Conservation (phyloP, 2,113 vertebrate genomes). For the Oryzias javanicus region DNA sequence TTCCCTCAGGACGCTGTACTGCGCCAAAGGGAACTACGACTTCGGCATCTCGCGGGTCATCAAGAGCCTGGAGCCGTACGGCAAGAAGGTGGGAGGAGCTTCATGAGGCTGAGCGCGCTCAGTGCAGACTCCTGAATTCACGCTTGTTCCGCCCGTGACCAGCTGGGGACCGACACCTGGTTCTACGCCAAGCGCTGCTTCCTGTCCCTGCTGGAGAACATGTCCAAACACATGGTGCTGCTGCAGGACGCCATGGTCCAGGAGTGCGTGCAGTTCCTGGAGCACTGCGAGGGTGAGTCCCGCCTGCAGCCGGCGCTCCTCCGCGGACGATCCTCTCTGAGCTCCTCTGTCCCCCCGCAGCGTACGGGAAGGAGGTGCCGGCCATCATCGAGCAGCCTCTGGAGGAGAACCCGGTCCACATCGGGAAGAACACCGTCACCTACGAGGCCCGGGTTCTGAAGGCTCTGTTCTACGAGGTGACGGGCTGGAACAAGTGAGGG, state of each 20-base stretch:
- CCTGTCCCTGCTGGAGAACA: constrained; percentile 94
- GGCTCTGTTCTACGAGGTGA: constrained; percentile 89
- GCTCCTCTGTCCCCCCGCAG: constrained; percentile 29
- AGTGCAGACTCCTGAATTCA: too few species aligned
- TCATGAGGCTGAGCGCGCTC: too few species aligned
- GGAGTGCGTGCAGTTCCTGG: constrained; percentile 92
- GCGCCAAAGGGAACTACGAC: constrained; percentile 95
- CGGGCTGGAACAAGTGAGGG: constrained; percentile 78
- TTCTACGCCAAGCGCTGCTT: constrained; percentile 97
- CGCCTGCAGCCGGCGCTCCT: not conserved
- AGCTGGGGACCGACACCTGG: constrained; percentile 94
- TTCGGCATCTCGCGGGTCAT: constrained; percentile 96
- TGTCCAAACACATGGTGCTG: constrained; percentile 93
- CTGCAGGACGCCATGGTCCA: constrained; percentile 84
- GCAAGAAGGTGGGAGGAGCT: constrained; percentile 82
- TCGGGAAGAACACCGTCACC: constrained; percentile 92
- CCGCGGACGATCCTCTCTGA: not conserved
- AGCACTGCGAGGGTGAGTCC: constrained; percentile 88
- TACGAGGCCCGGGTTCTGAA: constrained; percentile 91
- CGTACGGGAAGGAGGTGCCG: constrained; percentile 84
- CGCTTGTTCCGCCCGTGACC: not conserved
- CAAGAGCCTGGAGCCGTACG: constrained; percentile 95
- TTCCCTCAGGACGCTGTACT: constrained; percentile 85
- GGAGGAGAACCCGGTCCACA: constrained; percentile 85
- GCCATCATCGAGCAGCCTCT: constrained; percentile 91